phyloP scores from a whole-genome alignment of 2,113 vertebrate species.

The Odontophorus gujanensis region DNA sequence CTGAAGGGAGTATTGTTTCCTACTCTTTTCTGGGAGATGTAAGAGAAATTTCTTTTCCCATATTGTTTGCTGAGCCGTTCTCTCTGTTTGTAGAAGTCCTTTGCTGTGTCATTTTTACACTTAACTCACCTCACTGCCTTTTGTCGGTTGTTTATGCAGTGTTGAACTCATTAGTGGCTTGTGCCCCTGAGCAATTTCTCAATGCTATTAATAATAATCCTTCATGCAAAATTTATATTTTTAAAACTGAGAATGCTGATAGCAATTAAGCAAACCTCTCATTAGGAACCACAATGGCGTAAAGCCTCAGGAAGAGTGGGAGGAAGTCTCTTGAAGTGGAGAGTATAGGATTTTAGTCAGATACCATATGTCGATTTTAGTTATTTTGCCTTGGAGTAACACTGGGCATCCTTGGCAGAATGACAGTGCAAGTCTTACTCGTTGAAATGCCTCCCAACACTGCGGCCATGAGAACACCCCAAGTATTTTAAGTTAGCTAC shows the following conservation, averaged over 20 bases:
- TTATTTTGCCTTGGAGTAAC: not conserved
- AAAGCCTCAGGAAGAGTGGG: not conserved
- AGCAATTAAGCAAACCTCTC: not conserved
- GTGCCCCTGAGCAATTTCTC: not conserved
- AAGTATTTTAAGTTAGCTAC: slow-evolving; percentile 54
- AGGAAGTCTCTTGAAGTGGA: not conserved
- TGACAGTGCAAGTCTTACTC: not conserved
- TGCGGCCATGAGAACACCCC: slow-evolving; percentile 9
- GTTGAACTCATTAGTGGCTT: not conserved
- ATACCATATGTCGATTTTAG: not conserved
- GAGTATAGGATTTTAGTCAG: accelerated
- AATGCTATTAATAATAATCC: not conserved
- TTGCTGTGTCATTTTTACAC: not conserved
- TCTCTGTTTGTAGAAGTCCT: not conserved
- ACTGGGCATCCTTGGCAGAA: slow-evolving; percentile 30
- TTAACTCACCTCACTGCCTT: not conserved
- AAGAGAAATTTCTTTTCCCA: not conserved
- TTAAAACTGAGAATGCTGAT: not conserved
- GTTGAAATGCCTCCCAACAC: slow-evolving; percentile 26
- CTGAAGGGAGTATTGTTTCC: not conserved
- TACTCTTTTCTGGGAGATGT: not conserved
- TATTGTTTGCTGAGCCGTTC: not conserved
- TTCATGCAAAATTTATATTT: not conserved
- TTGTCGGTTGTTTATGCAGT: not conserved
- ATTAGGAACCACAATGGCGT: not conserved